phyloP scores from a whole-genome alignment of 1,140 invertebrate species.

The Eueides isabella region DNA sequence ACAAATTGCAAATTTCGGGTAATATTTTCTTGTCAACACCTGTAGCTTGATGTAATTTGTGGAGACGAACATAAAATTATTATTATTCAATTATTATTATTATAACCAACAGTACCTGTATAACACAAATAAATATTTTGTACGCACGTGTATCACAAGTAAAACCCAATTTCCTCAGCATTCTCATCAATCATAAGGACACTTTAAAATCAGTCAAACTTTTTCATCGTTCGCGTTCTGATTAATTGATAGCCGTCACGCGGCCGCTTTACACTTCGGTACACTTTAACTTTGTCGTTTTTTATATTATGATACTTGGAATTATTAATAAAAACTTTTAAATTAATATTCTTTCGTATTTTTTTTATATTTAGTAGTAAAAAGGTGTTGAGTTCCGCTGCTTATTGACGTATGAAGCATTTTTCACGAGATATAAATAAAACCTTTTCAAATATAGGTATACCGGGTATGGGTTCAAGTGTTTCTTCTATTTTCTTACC shows the following conservation, averaged over 20 bases:
- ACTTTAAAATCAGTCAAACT: conserved; percentile 26
- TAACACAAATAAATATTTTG: no score
- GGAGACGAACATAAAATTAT: no score
- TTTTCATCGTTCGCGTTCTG: conserved; percentile 26
- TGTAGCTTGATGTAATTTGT: no score
- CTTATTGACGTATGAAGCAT: no score
- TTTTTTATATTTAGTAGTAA: background rate
- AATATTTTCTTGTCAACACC: no score
- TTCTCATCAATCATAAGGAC: conserved; percentile 15
- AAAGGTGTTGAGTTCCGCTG: background rate
- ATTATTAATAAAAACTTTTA: background rate
- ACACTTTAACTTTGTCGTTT: conserved; percentile 10
- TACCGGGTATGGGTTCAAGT: no score
- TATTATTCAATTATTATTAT: no score
- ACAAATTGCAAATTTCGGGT: no score
- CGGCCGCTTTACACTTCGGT: conserved; percentile 19
- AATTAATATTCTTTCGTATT: background rate
- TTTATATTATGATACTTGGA: background rate
- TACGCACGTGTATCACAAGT: background rate
- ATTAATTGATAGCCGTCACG: conserved; percentile 22
- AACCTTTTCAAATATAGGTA: no score
- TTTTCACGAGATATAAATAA: no score
- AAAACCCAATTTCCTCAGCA: background rate
- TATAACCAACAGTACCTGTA: no score
- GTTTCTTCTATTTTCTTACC: no score